Evolutionary conservation across 2,113 vertebrate genomes (phyloP).

Genomic region (Hippopotamus amphibius): DNA sequence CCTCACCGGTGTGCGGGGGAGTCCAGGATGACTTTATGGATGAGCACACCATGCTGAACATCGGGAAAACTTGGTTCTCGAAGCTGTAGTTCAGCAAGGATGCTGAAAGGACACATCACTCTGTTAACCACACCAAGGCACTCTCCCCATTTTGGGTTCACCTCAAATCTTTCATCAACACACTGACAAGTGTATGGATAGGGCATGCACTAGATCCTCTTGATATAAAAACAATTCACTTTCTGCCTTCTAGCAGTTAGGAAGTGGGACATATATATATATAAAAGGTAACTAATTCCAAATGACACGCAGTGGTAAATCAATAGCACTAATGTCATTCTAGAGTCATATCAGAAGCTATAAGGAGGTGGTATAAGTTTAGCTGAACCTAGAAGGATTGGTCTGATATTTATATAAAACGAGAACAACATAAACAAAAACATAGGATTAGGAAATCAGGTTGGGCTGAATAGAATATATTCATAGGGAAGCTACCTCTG

Average conservation of each 20-base stretch:
- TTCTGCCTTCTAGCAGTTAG: conserved; percentile 23
- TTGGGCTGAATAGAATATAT: neutral
- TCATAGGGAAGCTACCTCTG: neutral
- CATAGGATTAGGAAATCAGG: neutral
- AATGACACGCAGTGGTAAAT: neutral
- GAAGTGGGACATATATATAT: neutral
- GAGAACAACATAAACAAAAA: conserved; percentile 23
- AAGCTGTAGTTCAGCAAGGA: conserved; percentile 93
- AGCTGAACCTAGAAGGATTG: neutral
- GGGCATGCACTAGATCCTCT: neutral
- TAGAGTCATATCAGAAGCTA: conserved; percentile 35
- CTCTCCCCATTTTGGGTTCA: neutral
- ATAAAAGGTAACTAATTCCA: conserved; percentile 19
- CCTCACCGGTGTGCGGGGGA: conserved; percentile 94
- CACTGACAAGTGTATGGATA: neutral
- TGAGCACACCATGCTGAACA: conserved; percentile 93
- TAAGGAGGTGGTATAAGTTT: neutral
- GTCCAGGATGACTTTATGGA: conserved; percentile 94
- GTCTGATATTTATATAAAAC: neutral
- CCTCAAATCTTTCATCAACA: neutral
- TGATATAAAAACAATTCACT: neutral
- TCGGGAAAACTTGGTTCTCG: conserved; percentile 93
- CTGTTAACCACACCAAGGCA: neutral
- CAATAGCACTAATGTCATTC: neutral
- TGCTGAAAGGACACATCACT: conserved; percentile 85